Evolutionary conservation across 2,888 invertebrate species (phyloP).

Genomic region (Synanthedon tipuliformis): DNA sequence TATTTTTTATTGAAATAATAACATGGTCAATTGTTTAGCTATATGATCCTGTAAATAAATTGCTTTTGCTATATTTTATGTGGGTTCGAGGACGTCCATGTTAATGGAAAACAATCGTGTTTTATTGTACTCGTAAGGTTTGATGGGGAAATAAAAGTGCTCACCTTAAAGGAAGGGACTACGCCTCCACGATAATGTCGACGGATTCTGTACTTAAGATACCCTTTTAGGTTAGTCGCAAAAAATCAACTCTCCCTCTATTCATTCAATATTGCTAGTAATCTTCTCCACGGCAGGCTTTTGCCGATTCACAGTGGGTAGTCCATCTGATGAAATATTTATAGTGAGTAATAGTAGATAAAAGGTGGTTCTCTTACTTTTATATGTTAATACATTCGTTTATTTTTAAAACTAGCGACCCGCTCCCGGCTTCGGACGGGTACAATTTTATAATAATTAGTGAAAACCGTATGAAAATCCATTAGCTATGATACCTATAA

Average conservation of each 20-base stretch:
- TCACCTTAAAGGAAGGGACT: conserved; percentile 59
- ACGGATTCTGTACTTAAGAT: conserved; percentile 54
- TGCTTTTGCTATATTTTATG: not conserved
- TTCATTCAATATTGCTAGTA: conserved; percentile 17
- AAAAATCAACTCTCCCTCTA: conserved; percentile 44
- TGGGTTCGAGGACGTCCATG: conserved; percentile 30
- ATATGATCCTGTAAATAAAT: not conserved
- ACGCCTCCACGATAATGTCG: conserved; percentile 54
- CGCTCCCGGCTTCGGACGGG: no score
- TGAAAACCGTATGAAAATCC: not conserved
- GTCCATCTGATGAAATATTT: not conserved
- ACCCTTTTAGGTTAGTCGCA: conserved; percentile 49
- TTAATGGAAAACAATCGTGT: conserved; percentile 68
- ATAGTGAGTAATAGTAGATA: not conserved
- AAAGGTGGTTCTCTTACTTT: not conserved
- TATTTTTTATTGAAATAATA: no score
- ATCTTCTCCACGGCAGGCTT: not conserved
- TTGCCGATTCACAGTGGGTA: not conserved
- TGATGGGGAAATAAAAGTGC: conserved; percentile 64
- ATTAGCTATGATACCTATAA: no score
- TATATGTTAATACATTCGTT: not conserved
- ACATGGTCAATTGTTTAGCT: not conserved
- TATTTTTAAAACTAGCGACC: not conserved
- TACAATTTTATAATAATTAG: not conserved
- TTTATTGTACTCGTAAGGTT: conserved; percentile 65